Percentiles rank a stretch among this genome's conserved stretches.
phyloP scores from a whole-genome alignment of 2,113 vertebrate genomes.

The Vulpes vulpes region DNA sequence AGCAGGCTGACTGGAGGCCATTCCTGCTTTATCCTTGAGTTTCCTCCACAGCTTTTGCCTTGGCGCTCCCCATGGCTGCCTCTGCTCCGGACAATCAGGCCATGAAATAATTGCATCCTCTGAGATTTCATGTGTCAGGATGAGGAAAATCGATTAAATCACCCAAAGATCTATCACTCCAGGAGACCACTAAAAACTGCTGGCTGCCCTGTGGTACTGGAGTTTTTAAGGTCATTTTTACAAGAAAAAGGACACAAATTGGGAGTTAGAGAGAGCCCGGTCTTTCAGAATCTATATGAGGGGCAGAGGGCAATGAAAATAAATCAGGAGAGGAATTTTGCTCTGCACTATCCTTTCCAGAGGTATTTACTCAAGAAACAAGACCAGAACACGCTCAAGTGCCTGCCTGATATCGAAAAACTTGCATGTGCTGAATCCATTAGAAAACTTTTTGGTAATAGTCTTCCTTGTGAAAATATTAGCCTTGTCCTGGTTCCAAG shows the following conservation, averaged over 20 bases:
- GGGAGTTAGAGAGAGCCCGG: not conserved
- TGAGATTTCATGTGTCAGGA: constrained; percentile 72
- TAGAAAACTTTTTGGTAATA: constrained; percentile 80
- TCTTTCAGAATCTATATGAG: constrained; percentile 71
- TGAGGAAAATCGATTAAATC: constrained; percentile 73
- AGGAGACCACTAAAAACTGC: constrained; percentile 63
- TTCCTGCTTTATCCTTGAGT: not conserved
- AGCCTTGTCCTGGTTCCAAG: constrained; percentile 85
- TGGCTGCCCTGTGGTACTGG: not conserved
- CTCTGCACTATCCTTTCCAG: constrained; percentile 69
- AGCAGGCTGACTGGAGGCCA: not conserved
- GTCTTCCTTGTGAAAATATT: constrained; percentile 87
- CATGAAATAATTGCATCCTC: constrained; percentile 68
- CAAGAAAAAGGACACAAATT: constrained; percentile 62
- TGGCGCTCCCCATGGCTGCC: not conserved
- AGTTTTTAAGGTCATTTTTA: constrained; percentile 68
- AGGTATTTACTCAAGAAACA: constrained; percentile 82
- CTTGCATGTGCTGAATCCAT: constrained; percentile 81
- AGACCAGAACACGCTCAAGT: constrained; percentile 53
- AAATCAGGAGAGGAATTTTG: constrained; percentile 55
- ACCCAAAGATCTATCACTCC: constrained; percentile 59
- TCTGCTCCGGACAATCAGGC: not conserved
- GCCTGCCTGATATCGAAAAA: constrained; percentile 79
- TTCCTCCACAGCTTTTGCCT: not conserved
- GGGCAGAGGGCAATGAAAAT: constrained; percentile 70